A percentile compares a stretch with the other conserved stretches of the same genome.
phyloP scores from a whole-genome alignment of 2,113 vertebrate genomes.

The Isichthys henryi region DNA sequence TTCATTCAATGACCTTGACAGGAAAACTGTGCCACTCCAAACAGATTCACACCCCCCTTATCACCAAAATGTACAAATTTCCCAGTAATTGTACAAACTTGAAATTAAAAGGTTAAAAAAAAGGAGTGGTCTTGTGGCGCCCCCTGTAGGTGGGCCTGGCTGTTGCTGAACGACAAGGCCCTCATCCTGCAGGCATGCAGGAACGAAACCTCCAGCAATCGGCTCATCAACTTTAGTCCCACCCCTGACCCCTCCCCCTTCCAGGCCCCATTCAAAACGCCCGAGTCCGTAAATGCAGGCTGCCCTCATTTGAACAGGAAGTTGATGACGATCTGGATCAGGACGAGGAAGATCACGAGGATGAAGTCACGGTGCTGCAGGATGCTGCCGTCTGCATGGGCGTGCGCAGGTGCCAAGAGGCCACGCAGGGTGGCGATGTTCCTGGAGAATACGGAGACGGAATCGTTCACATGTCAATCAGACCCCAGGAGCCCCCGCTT shows the following conservation, averaged over 20 bases:
- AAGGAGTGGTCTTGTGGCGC: background rate
- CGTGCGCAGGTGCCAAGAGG: constrained; percentile 60
- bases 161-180: background rate
- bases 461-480: constrained; percentile 29
- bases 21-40: background rate
- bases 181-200: background rate
- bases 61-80: constrained; percentile 8
- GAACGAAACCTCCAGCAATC: background rate
- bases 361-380: constrained; percentile 86
- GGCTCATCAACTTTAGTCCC: background rate
- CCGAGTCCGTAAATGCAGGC: background rate
- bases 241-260: background rate
- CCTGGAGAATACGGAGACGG: constrained; percentile 47
- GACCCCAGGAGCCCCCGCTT: background rate
- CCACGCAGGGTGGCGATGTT: constrained; percentile 76
- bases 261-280: background rate
- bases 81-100: background rate
- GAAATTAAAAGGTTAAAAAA: constrained; percentile 9
- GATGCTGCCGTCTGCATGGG: constrained; percentile 65
- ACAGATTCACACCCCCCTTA: background rate
- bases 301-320: constrained; percentile 81
- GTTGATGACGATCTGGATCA: constrained; percentile 86
- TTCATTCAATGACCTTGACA: background rate
- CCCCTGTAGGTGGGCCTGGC: background rate
- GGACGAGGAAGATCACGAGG: constrained; percentile 79